phyloP scores from a whole-genome alignment of 1,140 invertebrate species.

The Drosophila nikananu region DNA sequence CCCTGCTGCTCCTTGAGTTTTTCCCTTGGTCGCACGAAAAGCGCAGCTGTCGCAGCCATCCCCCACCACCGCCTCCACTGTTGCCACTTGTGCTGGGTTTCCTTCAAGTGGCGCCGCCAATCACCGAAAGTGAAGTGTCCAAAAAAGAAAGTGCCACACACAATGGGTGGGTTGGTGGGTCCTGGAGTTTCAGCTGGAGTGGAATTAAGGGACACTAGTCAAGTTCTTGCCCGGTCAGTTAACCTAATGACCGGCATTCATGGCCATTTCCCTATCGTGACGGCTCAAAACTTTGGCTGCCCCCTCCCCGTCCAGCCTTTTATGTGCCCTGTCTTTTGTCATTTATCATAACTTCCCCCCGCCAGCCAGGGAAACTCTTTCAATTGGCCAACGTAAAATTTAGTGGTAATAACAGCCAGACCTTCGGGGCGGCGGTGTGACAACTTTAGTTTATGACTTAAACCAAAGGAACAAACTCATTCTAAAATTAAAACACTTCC shows the following conservation, averaged over 20 bases:
- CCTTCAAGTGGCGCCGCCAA: conserved; percentile 63
- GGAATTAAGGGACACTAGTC: conserved; percentile 28
- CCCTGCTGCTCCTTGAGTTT: conserved; percentile 9
- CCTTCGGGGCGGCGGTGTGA: conserved; percentile 9
- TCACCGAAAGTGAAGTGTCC: conserved; percentile 76
- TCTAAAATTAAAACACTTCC: conserved; percentile 73
- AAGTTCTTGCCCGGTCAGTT: conserved; percentile 76
- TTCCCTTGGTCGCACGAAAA: conserved; percentile 62
- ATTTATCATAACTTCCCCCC: conserved; percentile 63
- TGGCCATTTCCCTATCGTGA: conserved; percentile 52
- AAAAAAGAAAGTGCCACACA: conserved; percentile 62
- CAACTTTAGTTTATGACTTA: conserved; percentile 45
- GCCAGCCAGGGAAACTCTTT: conserved; percentile 58
- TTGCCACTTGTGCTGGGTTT: conserved; percentile 27
- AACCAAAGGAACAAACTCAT: conserved; percentile 36
- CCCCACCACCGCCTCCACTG: conserved; percentile 11
- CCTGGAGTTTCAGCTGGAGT: conserved; percentile 3
- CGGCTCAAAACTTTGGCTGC: conserved; percentile 27
- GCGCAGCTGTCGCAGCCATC: conserved; percentile 58
- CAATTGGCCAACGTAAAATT: conserved; percentile 64
- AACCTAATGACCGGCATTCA: conserved; percentile 81
- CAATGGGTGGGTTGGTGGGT: conserved; percentile 39
- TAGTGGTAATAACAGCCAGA: conserved; percentile 51
- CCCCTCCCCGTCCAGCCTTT: conserved; percentile 29
- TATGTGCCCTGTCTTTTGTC: conserved; percentile 68